phyloP scores from a whole-genome alignment of 2,113 vertebrate genomes.

The Eonycteris spelaea region DNA sequence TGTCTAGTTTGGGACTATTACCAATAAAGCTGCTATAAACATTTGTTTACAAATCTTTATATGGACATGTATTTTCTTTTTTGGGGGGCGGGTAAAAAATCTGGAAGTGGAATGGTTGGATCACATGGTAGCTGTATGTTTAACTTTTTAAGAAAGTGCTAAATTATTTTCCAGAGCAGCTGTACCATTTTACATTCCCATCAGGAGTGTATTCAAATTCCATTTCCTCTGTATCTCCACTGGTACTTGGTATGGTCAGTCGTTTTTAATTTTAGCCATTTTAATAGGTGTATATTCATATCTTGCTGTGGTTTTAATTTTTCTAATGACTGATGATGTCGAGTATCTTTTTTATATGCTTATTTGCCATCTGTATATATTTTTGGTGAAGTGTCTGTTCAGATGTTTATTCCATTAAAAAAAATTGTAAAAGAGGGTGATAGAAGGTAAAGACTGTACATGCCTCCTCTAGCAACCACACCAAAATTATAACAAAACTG shows the following conservation, averaged over 20 bases:
- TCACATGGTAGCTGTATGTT: neutral
- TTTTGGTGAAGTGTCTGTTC: neutral
- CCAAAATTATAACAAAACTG: too few relatives aligned
- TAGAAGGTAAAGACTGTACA: too few relatives aligned
- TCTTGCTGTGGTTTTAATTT: constrained; percentile 17
- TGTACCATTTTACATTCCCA: neutral
- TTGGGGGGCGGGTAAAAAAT: neutral
- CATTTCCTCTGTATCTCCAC: neutral
- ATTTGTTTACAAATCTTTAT: neutral
- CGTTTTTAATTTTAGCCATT: neutral
- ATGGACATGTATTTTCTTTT: neutral
- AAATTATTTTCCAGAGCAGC: neutral
- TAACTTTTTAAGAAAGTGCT: neutral
- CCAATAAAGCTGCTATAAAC: neutral
- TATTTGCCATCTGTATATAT: neutral
- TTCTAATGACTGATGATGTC: neutral
- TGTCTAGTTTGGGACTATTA: neutral
- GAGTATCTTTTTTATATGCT: neutral
- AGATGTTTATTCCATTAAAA: neutral
- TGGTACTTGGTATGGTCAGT: neutral
- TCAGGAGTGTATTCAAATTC: neutral
- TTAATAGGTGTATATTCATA: neutral
- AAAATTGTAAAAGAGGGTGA: neutral
- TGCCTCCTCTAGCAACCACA: too few relatives aligned
- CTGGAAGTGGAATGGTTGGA: neutral